Percentiles rank a stretch among this genome's conserved stretches.
Evolutionary conservation across 2,113 vertebrate genomes (phyloP).

Genomic region (Octodon degus): DNA sequence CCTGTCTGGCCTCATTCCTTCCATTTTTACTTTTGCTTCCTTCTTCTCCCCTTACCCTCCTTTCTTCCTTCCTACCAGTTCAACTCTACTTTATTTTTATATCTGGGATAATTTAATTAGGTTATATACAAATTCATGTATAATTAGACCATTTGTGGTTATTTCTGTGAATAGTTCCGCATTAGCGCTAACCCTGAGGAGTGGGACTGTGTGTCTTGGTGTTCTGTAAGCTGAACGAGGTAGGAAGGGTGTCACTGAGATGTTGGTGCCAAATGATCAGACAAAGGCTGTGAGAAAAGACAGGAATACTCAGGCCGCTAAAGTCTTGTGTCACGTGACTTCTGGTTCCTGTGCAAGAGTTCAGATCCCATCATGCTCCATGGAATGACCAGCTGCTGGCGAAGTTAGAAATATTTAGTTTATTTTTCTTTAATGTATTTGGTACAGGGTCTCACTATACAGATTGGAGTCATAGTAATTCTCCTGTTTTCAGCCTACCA

Average conservation of each 20-base stretch:
- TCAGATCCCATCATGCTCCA: background rate
- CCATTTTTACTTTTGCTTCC: background rate
- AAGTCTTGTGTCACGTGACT: background rate
- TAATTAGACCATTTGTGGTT: background rate
- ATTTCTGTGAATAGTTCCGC: background rate
- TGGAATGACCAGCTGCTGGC: background rate
- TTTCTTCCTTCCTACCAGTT: background rate
- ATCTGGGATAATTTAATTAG: background rate
- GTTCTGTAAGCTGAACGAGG: background rate
- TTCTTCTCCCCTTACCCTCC: background rate
- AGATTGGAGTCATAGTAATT: too few relatives aligned
- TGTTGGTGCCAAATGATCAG: background rate
- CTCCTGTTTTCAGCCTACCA: too few relatives aligned
- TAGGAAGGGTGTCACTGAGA: background rate
- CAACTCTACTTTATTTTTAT: background rate
- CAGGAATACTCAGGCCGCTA: background rate
- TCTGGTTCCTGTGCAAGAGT: background rate
- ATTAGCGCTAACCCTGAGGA: background rate
- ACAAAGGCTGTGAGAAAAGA: background rate
- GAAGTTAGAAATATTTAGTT: constrained; percentile 9
- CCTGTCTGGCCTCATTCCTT: background rate
- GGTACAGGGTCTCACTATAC: too few relatives aligned
- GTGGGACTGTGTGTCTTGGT: background rate
- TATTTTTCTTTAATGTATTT: background rate
- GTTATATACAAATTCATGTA: background rate